Conservation (phyloP, 92 coral and sea anemone species). For the Palythoa grandiflora region DNA sequence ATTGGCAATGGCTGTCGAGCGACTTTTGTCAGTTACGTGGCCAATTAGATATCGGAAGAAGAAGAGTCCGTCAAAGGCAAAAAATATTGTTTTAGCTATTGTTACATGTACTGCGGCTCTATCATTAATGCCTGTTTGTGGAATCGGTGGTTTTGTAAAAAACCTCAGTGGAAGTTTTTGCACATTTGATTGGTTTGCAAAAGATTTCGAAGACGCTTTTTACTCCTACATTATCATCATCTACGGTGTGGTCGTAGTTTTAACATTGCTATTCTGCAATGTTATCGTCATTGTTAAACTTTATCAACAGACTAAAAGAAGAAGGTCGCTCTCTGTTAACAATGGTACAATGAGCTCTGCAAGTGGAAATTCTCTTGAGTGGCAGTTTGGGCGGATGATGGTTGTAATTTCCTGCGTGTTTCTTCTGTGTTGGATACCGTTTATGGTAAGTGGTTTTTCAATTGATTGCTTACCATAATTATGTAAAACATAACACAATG, state of each 20-base stretch:
- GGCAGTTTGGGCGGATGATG: constrained; percentile 46
- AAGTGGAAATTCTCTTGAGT: constrained; percentile 13
- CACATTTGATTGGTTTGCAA: constrained; percentile 40
- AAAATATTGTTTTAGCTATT: constrained; percentile 13
- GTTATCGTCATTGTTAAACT: constrained; percentile 27
- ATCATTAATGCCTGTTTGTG: constrained; percentile 26
- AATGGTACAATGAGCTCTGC: not conserved
- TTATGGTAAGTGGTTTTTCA: constrained; percentile 18
- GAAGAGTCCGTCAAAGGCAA: not conserved
- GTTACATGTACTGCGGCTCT: not conserved
- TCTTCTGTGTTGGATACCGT: constrained; percentile 37
- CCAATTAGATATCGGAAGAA: constrained; percentile 8
- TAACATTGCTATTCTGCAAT: constrained; percentile 29
- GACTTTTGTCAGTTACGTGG: not conserved
- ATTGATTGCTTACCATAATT: too few species aligned
- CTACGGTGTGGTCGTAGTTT: not conserved
- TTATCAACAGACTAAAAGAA: not conserved
- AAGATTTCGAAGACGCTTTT: constrained; percentile 10
- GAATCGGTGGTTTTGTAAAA: constrained; percentile 29
- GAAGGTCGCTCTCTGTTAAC: constrained; percentile 3
- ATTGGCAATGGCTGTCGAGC: constrained; percentile 24
- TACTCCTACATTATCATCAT: constrained; percentile 6
- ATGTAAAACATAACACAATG: too few species aligned
- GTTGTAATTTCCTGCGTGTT: constrained; percentile 3
- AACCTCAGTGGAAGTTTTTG: constrained; percentile 27